Evolutionary conservation across 2,113 vertebrate genomes (phyloP).

Genomic region (Tychaedon coryphoeus): DNA sequence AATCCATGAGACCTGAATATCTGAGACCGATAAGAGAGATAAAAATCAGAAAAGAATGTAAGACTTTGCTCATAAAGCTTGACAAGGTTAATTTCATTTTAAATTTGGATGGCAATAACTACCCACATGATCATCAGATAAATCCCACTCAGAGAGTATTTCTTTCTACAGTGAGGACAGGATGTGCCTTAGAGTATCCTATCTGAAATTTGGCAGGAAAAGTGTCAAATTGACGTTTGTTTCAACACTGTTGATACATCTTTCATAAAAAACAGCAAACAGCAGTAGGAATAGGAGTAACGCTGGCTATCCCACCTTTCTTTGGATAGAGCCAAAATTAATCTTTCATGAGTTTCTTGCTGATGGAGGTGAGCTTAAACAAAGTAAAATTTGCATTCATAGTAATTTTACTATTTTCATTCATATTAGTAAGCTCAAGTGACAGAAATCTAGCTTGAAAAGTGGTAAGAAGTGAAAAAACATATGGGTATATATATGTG

Average conservation of each 20-base stretch:
- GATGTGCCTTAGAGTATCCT: not conserved
- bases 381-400: not conserved
- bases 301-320: not conserved
- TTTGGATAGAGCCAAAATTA: not conserved
- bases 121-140: not conserved
- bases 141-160: not conserved
- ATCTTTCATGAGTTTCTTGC: not conserved
- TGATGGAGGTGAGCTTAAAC: not conserved
- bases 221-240: not conserved
- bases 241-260: not conserved
- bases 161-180: not conserved
- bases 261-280: not conserved
- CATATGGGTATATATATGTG: not conserved
- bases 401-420: not conserved
- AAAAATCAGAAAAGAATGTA: not conserved
- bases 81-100: not conserved
- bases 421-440: not conserved
- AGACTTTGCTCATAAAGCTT: not conserved
- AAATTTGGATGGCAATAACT: not conserved
- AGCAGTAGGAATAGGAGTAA: not conserved
- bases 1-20: not conserved
- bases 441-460: not conserved
- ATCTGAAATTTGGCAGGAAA: not conserved
- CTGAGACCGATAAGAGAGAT: not conserved
- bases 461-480: not conserved